A percentile compares a stretch with the other conserved stretches of the same genome.
phyloP scores from a whole-genome alignment of 2,797 vertebrate species.

The Onychomys arenicola region DNA sequence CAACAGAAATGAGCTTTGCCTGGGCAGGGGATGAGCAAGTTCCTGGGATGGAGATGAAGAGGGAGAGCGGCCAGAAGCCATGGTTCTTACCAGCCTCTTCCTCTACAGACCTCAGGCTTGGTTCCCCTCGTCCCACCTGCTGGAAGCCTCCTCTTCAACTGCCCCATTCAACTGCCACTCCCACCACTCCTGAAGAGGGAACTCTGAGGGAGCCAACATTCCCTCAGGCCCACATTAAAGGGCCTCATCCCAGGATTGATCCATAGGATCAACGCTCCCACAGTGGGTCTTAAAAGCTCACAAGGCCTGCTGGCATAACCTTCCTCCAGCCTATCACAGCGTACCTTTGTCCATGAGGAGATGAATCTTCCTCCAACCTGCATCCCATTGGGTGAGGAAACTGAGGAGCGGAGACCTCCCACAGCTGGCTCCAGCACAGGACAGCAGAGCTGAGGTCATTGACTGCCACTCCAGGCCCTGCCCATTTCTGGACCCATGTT shows the following conservation, averaged over 20 bases:
- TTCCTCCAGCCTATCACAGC: not conserved
- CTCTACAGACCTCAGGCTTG: not conserved
- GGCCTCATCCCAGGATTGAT: not conserved
- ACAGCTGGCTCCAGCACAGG: not conserved
- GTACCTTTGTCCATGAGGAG: not conserved
- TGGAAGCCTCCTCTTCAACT: constrained; percentile 68
- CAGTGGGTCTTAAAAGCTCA: not conserved
- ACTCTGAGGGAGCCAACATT: constrained; percentile 64
- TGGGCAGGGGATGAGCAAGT: not conserved
- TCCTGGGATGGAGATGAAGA: not conserved
- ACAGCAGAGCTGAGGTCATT: not conserved
- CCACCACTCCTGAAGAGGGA: constrained; percentile 4
- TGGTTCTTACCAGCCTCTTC: not conserved
- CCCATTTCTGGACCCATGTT: not conserved
- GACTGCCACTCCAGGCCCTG: not conserved
- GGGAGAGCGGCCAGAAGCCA: not conserved
- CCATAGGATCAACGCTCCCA: not conserved
- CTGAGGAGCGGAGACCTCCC: not conserved
- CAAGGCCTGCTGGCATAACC: rapidly evolving
- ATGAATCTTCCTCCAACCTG: rapidly evolving
- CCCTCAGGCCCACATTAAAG: constrained; percentile 57
- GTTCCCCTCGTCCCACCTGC: not conserved
- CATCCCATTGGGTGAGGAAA: not conserved
- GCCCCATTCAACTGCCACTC: constrained; percentile 71
- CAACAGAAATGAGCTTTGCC: not conserved